A percentile compares a stretch with the other conserved stretches of the same genome.
Evolutionary conservation across 2,888 invertebrate genomes (phyloP).

Genomic region (Syritta pipiens): DNA sequence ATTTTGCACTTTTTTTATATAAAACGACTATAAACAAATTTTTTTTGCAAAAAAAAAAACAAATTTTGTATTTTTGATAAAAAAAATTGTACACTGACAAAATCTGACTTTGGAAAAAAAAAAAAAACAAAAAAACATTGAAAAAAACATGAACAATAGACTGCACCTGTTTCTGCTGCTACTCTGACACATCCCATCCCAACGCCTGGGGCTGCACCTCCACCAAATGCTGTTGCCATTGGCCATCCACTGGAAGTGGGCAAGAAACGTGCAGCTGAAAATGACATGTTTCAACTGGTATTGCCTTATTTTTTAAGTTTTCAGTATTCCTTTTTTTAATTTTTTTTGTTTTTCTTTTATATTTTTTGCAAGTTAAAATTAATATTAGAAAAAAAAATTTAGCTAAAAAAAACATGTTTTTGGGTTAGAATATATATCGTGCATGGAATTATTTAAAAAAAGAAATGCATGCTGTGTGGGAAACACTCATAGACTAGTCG

Average conservation of each 20-base stretch:
- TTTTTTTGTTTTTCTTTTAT: conserved; percentile 25
- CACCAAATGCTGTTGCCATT: conserved; percentile 82
- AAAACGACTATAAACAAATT: conserved; percentile 15
- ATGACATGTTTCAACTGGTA: conserved; percentile 95
- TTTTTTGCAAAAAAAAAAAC: background rate
- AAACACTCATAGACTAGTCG: too few relatives aligned
- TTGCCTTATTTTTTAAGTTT: conserved; percentile 77
- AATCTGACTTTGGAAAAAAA: conserved; percentile 42
- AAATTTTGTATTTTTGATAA: background rate
- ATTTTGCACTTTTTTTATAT: conserved; percentile 54
- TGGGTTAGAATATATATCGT: background rate
- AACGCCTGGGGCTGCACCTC: conserved; percentile 81
- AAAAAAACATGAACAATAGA: conserved; percentile 71
- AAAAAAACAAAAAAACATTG: conserved; percentile 28
- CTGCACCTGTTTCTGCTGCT: conserved; percentile 78
- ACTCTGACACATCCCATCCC: conserved; percentile 78
- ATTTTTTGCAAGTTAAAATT: conserved; percentile 39
- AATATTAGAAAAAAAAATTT: conserved; percentile 12
- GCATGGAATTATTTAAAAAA: background rate
- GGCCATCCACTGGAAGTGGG: conserved; percentile 88
- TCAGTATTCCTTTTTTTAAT: conserved; percentile 48
- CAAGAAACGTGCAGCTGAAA: conserved; percentile 96
- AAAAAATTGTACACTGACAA: conserved; percentile 38
- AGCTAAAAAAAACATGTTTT: too few relatives aligned
- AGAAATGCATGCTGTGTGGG: background rate